These are phyloP conservation scores for Hoplodrina ambigua DNA, from an alignment of 2,888 invertebrate species.

Conservation along the genomic window DNA sequence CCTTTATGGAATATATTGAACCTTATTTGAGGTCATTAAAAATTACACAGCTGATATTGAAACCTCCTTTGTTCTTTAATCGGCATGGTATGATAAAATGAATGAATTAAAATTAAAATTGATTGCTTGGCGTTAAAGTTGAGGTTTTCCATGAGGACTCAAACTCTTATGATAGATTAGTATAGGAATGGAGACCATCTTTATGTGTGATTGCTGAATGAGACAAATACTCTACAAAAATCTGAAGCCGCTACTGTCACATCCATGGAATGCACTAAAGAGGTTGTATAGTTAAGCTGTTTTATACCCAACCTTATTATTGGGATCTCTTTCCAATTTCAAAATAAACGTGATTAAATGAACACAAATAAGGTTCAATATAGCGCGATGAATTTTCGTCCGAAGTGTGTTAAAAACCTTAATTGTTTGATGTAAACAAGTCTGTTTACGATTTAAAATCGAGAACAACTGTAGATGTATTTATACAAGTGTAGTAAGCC, in stretches of 20 bases:
- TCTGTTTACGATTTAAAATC: conserved; percentile 35
- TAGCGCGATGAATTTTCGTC: conserved; percentile 20
- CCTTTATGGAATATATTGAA: conserved; percentile 37
- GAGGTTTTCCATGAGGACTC: not conserved
- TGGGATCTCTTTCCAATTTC: conserved; percentile 17
- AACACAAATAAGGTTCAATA: conserved; percentile 61
- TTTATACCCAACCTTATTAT: not conserved
- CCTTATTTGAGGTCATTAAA: conserved; percentile 43
- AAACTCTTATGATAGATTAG: conserved; percentile 43
- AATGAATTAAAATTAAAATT: not conserved
- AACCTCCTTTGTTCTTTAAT: not conserved
- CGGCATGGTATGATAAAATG: not conserved
- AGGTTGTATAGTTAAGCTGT: not conserved
- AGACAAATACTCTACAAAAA: not conserved
- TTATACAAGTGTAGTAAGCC: not conserved
- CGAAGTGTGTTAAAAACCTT: conserved; percentile 30
- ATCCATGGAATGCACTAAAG: not conserved
- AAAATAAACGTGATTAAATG: not conserved
- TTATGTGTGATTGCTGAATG: conserved; percentile 12
- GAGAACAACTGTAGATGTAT: conserved; percentile 24
- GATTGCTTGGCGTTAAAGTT: conserved; percentile 1
- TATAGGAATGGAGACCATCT: conserved; percentile 21
- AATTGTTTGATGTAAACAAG: conserved; percentile 30
- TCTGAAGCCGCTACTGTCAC: too few relatives aligned
- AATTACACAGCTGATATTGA: not conserved